Evolutionary conservation across 2,888 invertebrate species (phyloP).

Genomic region (Calephelis perditalis): DNA sequence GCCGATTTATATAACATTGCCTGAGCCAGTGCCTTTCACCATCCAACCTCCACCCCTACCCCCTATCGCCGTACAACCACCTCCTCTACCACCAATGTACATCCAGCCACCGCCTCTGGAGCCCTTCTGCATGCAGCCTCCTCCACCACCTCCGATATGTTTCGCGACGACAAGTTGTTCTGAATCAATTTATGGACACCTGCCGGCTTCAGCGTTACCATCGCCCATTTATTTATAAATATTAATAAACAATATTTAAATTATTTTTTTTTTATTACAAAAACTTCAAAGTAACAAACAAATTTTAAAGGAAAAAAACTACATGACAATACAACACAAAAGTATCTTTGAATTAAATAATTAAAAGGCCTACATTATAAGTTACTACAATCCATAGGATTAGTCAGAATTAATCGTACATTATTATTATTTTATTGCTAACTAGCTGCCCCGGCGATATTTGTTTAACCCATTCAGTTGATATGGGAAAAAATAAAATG

Average conservation of each 20-base stretch:
- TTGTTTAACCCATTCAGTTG: no score
- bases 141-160: constrained; percentile 54
- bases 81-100: constrained; percentile 46
- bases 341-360: no score
- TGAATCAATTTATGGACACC: neutral
- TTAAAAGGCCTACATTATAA: no score
- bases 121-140: constrained; percentile 52
- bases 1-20: constrained; percentile 56
- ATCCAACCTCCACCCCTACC: constrained; percentile 56
- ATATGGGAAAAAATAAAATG: no score
- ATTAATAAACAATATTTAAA: constrained; percentile 2
- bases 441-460: no score
- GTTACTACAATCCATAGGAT: no score
- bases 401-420: no score
- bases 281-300: no score
- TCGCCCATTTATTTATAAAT: constrained; percentile 37
- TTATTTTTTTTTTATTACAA: no score
- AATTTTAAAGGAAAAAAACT: no score
- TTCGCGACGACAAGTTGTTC: constrained; percentile 33
- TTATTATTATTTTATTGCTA: no score
- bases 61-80: constrained; percentile 56
- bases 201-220: constrained; percentile 31
- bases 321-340: no score
- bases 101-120: constrained; percentile 45
- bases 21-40: constrained; percentile 51